These are phyloP conservation scores for Amblyopsis hoosieri DNA, from an alignment of 2,797 vertebrate species.

Conservation along the genomic window DNA sequence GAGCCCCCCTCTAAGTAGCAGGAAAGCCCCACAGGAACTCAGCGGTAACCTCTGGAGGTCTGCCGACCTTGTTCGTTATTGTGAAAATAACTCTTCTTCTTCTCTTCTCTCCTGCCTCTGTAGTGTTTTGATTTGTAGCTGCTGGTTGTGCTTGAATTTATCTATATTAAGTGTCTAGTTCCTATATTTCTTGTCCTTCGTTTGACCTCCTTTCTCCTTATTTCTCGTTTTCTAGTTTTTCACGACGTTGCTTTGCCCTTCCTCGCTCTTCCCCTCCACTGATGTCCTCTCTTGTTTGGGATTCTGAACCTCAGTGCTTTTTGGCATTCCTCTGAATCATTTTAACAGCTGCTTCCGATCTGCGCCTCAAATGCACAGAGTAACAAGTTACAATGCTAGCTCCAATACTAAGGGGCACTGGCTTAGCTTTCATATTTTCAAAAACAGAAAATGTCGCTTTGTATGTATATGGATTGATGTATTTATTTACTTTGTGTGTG, in stretches of 20 bases:
- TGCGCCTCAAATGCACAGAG: too few relatives aligned
- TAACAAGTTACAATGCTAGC: too few relatives aligned
- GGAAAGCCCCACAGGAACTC: slow-evolving; percentile 43
- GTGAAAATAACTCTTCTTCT: too few relatives aligned
- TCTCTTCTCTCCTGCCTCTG: not conserved
- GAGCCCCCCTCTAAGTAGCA: slow-evolving; percentile 38
- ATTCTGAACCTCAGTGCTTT: slow-evolving; percentile 10
- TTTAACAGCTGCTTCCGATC: not conserved
- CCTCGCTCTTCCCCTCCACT: slow-evolving; percentile 9
- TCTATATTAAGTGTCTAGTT: too few relatives aligned
- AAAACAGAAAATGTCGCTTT: too few relatives aligned
- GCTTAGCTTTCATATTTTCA: too few relatives aligned
- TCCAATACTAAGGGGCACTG: too few relatives aligned
- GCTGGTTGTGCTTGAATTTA: not conserved
- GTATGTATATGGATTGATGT: too few relatives aligned
- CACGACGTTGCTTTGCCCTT: slow-evolving; percentile 9
- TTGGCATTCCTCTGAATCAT: too few relatives aligned
- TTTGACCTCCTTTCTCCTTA: slow-evolving; percentile 7
- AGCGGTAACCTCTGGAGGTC: slow-evolving; percentile 37
- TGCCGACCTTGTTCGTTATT: slow-evolving; percentile 4
- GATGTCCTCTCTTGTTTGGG: slow-evolving; percentile 16
- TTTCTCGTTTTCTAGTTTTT: slow-evolving; percentile 4
- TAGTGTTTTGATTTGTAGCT: too few relatives aligned
- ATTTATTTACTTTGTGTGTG: slow-evolving; percentile 21
- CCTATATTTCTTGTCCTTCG: not conserved